A percentile compares a stretch with the other conserved stretches of the same genome.
phyloP scores from a whole-genome alignment of 1,140 invertebrate genomes.

The Eriocheir sinensis region DNA sequence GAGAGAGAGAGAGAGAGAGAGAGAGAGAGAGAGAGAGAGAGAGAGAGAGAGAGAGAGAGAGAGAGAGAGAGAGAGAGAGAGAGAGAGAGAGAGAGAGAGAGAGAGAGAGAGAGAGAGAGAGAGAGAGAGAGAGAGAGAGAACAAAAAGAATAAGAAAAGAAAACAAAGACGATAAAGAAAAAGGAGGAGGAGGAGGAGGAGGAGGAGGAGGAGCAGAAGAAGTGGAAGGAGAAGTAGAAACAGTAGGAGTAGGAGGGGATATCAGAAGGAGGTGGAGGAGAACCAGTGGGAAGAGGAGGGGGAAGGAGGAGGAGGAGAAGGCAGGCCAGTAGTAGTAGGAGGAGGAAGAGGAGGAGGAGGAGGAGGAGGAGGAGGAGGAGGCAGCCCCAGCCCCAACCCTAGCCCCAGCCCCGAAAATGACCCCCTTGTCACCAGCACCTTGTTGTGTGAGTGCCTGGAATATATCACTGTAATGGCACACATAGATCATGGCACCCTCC shows the following conservation, averaged over 20 bases:
- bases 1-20: no score
- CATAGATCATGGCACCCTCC: conserved; percentile 55
- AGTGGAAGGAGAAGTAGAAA: not conserved
- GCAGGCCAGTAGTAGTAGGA: no score
- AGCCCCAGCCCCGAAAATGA: no score
- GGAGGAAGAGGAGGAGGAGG: not conserved
- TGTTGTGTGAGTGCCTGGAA: conserved; percentile 67
- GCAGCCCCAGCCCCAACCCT: no score
- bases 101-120: not conserved
- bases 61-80: not conserved
- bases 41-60: not conserved
- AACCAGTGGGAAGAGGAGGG: no score
- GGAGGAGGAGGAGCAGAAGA: not conserved
- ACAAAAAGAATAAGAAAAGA: no score
- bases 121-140: no score
- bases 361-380: not conserved
- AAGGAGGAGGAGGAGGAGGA: not conserved
- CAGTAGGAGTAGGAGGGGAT: not conserved
- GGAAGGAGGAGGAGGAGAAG: not conserved
- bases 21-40: not conserved
- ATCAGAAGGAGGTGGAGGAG: not conserved
- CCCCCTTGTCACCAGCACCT: conserved; percentile 62
- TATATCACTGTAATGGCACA: conserved; percentile 61
- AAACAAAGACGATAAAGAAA: not conserved
- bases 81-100: not conserved